These are phyloP conservation scores for Henricia sp. DNA, from an alignment of 53 echinoderm and acorn worm species.

Conservation along the genomic window DNA sequence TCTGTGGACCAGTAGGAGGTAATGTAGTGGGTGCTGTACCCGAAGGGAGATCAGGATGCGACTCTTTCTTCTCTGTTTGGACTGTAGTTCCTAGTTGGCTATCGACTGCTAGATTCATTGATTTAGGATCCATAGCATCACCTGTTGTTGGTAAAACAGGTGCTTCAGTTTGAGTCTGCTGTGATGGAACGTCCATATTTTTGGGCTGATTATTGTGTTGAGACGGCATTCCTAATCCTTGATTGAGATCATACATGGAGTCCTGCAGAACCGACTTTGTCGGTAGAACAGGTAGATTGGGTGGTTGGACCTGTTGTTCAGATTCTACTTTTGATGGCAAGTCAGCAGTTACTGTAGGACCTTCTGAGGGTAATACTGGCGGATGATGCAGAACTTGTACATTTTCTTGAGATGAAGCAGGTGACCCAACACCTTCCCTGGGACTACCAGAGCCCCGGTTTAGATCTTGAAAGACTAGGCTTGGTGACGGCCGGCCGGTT, in stretches of 20 bases:
- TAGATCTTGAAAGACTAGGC: slow-evolving; percentile 15
- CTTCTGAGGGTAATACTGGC: too few relatives aligned
- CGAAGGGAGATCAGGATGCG: neutral
- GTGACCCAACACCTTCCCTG: neutral
- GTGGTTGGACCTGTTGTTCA: too few relatives aligned
- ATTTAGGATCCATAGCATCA: neutral
- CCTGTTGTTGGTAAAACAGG: neutral
- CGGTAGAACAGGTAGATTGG: too few relatives aligned
- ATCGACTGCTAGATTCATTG: neutral
- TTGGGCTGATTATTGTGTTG: neutral
- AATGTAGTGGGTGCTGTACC: neutral
- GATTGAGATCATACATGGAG: neutral
- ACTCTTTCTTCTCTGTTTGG: neutral
- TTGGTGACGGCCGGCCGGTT: slow-evolving; percentile 3
- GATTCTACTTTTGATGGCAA: too few relatives aligned
- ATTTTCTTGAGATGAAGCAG: too few relatives aligned
- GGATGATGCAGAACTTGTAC: too few relatives aligned
- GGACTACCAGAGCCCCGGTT: slow-evolving; percentile 21
- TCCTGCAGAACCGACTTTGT: too few relatives aligned
- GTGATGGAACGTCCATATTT: neutral
- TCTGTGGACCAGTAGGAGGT: slow-evolving; percentile 30
- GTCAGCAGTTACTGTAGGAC: too few relatives aligned
- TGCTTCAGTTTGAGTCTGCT: slow-evolving; percentile 5
- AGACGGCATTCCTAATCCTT: slow-evolving; percentile 4
- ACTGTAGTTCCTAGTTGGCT: neutral